Percentiles rank a stretch among this genome's conserved stretches.
Conservation (phyloP, 2,113 vertebrate genomes). For the Bubo scandiacus region DNA sequence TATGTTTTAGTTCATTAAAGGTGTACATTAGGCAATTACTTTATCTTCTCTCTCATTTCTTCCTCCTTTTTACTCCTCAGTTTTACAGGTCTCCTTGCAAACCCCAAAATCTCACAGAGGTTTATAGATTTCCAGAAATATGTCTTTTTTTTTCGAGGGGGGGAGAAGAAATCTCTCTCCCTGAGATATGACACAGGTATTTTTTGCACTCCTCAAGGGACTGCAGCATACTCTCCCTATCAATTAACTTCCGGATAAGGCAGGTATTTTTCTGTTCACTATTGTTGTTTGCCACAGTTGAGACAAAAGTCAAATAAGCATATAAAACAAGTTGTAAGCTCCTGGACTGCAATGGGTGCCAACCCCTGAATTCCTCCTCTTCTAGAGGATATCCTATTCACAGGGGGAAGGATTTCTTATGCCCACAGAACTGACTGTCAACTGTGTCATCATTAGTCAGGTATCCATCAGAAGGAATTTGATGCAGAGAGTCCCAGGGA, state of each 20-base stretch:
- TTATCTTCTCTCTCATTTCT: conserved; percentile 8
- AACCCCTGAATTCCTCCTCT: neutral
- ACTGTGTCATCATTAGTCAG: neutral
- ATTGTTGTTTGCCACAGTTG: neutral
- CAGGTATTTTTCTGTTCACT: neutral
- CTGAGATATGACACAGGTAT: neutral
- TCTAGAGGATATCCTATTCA: neutral
- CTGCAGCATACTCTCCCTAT: neutral
- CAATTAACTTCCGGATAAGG: neutral
- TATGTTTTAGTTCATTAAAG: conserved; percentile 67
- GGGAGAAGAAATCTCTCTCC: neutral
- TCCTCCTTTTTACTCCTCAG: neutral
- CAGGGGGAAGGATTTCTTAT: neutral
- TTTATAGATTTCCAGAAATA: neutral
- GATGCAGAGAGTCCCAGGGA: neutral
- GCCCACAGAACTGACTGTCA: neutral
- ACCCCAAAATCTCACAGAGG: neutral
- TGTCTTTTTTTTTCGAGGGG: neutral
- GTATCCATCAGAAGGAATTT: neutral
- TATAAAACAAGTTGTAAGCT: neutral
- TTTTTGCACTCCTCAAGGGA: neutral
- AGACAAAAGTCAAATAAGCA: conserved; percentile 13
- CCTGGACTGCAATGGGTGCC: neutral
- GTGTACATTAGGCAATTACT: conserved; percentile 47
- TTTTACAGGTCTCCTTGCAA: conserved; percentile 22